phyloP scores from a whole-genome alignment of 2,797 vertebrate species.

The Onychomys torridus region DNA sequence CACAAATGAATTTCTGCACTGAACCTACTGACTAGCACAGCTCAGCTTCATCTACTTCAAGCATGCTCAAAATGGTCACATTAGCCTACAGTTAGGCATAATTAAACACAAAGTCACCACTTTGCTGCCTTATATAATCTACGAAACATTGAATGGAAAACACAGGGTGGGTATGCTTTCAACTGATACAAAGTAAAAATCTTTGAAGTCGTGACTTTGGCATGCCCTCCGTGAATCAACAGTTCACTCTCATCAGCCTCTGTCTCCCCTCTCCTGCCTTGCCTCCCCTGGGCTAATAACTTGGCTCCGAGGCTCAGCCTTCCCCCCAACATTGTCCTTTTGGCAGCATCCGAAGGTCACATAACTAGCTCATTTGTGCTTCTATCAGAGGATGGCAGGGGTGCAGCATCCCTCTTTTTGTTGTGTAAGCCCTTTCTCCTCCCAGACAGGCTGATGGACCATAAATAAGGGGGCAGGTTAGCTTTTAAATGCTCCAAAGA shows the following conservation, averaged over 20 bases:
- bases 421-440: constrained; percentile 40
- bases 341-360: neutral
- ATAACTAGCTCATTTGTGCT: neutral
- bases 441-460: neutral
- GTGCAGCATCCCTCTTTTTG: neutral
- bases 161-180: neutral
- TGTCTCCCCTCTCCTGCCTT: neutral
- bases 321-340: neutral
- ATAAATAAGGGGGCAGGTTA: constrained; percentile 49
- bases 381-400: neutral
- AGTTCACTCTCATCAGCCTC: neutral
- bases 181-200: neutral
- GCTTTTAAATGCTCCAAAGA: constrained; percentile 46
- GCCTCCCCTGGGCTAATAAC: neutral
- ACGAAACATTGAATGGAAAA: neutral
- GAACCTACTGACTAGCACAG: neutral
- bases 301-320: neutral
- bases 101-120: neutral
- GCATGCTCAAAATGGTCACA: neutral
- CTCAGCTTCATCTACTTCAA: neutral
- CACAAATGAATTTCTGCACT: neutral
- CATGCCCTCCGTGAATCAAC: neutral
- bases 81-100: neutral
- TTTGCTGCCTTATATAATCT: neutral
- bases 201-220: neutral